Evolutionary conservation across 2,888 invertebrate genomes (phyloP).

Genomic region (Parnassius mnemosyne): DNA sequence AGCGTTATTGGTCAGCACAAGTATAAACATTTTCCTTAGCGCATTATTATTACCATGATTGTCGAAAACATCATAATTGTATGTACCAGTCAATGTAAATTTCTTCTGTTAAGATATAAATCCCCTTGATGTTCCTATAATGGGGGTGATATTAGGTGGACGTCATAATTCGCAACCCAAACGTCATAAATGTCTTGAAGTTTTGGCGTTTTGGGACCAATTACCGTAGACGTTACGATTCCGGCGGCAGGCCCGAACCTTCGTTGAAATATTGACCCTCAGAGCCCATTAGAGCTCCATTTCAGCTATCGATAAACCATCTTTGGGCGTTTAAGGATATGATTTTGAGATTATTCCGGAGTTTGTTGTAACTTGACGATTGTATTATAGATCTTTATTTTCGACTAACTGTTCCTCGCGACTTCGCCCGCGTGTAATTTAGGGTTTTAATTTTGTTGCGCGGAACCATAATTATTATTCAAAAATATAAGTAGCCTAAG

Average conservation of each 20-base stretch:
- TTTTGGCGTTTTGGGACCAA: conserved; percentile 54
- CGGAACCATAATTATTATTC: no score
- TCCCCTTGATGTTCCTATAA: conserved; percentile 25
- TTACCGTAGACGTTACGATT: conserved; percentile 53
- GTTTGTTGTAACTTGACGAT: conserved; percentile 31
- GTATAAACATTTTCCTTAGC: no score
- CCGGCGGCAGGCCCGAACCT: conserved; percentile 42
- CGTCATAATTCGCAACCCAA: conserved; percentile 31
- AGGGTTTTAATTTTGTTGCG: no score
- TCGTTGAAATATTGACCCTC: conserved; percentile 70
- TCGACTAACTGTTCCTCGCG: no score
- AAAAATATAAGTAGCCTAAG: no score
- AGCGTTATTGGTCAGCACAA: no score
- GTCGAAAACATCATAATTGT: no score
- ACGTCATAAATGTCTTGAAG: conserved; percentile 36
- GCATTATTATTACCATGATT: no score
- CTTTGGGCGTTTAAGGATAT: conserved; percentile 59
- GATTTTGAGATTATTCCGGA: conserved; percentile 46
- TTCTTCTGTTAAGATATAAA: conserved; percentile 2
- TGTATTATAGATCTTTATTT: conserved; percentile 13
- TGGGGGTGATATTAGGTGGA: conserved; percentile 24
- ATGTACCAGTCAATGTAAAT: background rate
- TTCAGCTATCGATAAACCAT: conserved; percentile 60
- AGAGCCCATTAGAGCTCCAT: conserved; percentile 68
- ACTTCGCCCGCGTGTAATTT: no score